phyloP scores from a whole-genome alignment of 2,888 invertebrate genomes.

The Drosophila buzzatii region DNA sequence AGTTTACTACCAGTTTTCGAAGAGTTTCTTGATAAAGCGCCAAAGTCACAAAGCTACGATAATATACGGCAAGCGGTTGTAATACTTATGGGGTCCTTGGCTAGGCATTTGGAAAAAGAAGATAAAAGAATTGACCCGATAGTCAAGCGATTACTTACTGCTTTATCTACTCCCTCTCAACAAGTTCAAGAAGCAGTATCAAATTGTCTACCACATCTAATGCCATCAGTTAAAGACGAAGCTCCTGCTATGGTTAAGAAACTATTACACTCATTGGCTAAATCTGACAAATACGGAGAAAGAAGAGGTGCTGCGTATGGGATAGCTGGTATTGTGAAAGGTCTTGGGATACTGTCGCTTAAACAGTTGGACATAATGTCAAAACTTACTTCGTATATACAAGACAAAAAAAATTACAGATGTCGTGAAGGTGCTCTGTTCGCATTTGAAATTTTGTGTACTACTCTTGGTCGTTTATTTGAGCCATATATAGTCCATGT shows the following conservation, averaged over 20 bases:
- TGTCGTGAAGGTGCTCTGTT: constrained; percentile 98
- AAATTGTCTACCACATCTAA: constrained; percentile 96
- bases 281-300: constrained; percentile 95
- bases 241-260: constrained; percentile 95
- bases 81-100: constrained; percentile 98
- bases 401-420: constrained; percentile 98
- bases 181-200: constrained; percentile 99
- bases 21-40: constrained; percentile 96
- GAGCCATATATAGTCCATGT: constrained; percentile 99
- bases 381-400: constrained; percentile 95
- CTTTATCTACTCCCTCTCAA: constrained; percentile 98
- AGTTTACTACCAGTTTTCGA: constrained; percentile 96
- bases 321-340: constrained; percentile 97
- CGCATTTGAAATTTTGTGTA: constrained; percentile 98
- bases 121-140: constrained; percentile 97
- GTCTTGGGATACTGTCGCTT: constrained; percentile 96
- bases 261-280: constrained; percentile 93
- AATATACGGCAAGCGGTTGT: constrained; percentile 98
- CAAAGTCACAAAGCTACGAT: constrained; percentile 95
- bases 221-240: constrained; percentile 96
- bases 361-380: constrained; percentile 98
- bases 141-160: constrained; percentile 94
- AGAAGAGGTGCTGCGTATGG: constrained; percentile 98
- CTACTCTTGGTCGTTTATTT: constrained; percentile 95
- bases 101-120: constrained; percentile 96